These are phyloP conservation scores for Caenorhabditis imperialis DNA, from an alignment of 2,888 invertebrate species.

Conservation along the genomic window DNA sequence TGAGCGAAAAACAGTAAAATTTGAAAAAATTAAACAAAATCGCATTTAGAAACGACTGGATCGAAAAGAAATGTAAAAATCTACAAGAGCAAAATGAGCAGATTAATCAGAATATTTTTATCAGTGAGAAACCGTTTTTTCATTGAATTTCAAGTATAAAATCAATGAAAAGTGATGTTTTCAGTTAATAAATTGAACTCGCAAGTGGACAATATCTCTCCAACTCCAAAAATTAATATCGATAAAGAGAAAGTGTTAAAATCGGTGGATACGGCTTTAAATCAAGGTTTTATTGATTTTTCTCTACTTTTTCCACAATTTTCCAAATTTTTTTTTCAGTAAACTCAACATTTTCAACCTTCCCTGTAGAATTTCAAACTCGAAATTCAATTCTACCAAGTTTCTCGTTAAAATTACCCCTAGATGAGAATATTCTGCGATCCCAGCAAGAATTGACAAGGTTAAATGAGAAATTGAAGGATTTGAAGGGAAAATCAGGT, in stretches of 20 bases:
- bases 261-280: no score
- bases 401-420: neutral
- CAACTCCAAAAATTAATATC: no score
- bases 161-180: no score
- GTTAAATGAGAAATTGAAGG: no score
- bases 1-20: neutral
- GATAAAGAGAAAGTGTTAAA: slow-evolving; percentile 2
- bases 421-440: slow-evolving; percentile 3
- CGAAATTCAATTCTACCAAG: no score
- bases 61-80: slow-evolving; percentile 8
- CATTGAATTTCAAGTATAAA: no score
- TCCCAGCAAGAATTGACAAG: no score
- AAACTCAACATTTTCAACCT: slow-evolving; percentile 10
- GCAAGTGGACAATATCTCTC: no score
- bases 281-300: neutral
- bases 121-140: no score
- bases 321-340: slow-evolving; percentile 10
- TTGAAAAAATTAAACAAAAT: neutral
- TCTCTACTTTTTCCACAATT: neutral
- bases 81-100: slow-evolving; percentile 1
- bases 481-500: no score
- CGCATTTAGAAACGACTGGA: slow-evolving; percentile 20
- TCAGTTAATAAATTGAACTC: slow-evolving; percentile 12
- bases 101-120: slow-evolving; percentile 1
- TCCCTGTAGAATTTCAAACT: no score